These are phyloP conservation scores for Leucoraja ocellata DNA, from an alignment of 2,797 vertebrate genomes.

Conservation along the genomic window DNA sequence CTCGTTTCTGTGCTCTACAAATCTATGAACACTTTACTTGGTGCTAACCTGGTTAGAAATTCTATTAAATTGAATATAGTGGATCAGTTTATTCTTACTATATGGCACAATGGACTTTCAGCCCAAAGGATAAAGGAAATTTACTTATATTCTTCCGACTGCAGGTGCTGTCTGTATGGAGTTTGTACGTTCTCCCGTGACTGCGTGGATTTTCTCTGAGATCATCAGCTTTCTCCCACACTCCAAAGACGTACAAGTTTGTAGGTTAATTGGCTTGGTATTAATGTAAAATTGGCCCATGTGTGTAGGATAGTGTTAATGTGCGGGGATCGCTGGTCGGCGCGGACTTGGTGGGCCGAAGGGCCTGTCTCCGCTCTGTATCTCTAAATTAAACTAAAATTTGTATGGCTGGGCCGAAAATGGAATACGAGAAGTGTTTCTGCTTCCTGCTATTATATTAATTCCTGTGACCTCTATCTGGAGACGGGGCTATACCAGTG, in stretches of 20 bases:
- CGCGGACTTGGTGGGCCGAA: too few species aligned
- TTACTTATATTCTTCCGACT: background rate
- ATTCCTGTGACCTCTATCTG: conserved; percentile 4
- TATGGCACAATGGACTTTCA: background rate
- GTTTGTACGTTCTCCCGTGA: too few species aligned
- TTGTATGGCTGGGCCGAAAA: conserved; percentile 1
- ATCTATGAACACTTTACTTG: background rate
- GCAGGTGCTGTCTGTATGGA: too few species aligned
- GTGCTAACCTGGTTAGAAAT: background rate
- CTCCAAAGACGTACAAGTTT: too few species aligned
- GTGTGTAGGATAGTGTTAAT: too few species aligned
- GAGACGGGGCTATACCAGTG: background rate
- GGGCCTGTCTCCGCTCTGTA: too few species aligned
- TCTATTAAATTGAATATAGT: background rate
- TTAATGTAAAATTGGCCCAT: too few species aligned
- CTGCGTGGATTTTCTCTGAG: too few species aligned
- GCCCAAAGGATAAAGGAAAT: background rate
- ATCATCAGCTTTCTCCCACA: too few species aligned
- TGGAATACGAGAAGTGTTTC: conserved; percentile 9
- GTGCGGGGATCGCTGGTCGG: too few species aligned
- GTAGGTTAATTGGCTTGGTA: too few species aligned
- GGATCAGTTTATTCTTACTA: background rate
- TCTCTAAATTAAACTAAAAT: background rate
- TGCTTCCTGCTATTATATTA: conserved; percentile 12
- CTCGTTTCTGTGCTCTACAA: too few species aligned